phyloP scores from a whole-genome alignment of 2,797 vertebrate genomes.

The Sus cebifrons region DNA sequence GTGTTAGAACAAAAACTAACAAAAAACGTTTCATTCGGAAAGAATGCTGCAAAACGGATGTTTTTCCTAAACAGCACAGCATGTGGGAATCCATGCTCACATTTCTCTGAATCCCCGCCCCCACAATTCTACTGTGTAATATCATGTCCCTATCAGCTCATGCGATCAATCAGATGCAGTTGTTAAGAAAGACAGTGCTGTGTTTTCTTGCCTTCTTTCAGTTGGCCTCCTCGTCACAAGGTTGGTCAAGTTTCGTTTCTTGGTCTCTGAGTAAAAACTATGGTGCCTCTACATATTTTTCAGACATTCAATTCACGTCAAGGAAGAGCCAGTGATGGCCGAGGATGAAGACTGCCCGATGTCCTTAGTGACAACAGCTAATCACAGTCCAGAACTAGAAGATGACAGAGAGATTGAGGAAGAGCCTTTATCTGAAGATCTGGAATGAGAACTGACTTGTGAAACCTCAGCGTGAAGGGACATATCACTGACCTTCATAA shows the following conservation, averaged over 20 bases:
- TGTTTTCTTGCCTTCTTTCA: constrained; percentile 68
- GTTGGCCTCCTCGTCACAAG: constrained; percentile 70
- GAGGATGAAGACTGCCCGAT: constrained; percentile 99
- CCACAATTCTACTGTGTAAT: constrained; percentile 75
- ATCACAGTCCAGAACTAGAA: constrained; percentile 99
- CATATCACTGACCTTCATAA: constrained; percentile 94
- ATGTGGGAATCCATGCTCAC: constrained; percentile 85
- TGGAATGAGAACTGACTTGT: constrained; percentile 96
- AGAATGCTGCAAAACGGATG: constrained; percentile 83
- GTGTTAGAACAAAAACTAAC: constrained; percentile 87
- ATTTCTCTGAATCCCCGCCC: constrained; percentile 70
- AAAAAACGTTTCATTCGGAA: constrained; percentile 85
- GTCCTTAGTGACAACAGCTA: constrained; percentile 99
- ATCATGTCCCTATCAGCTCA: constrained; percentile 71
- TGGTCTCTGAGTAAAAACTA: constrained; percentile 67
- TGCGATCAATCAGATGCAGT: constrained; percentile 66
- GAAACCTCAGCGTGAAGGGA: constrained; percentile 93
- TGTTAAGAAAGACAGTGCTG: constrained; percentile 51
- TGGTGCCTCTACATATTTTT: constrained; percentile 83
- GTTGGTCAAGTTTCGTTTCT: constrained; percentile 57
- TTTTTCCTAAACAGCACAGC: constrained; percentile 87
- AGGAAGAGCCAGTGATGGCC: constrained; percentile 98
- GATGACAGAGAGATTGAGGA: constrained; percentile 99
- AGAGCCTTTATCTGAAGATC: constrained; percentile 99
- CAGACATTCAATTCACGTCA: constrained; percentile 97